Conservation (phyloP, 2,797 vertebrate genomes). For the Buceros bicornis region DNA sequence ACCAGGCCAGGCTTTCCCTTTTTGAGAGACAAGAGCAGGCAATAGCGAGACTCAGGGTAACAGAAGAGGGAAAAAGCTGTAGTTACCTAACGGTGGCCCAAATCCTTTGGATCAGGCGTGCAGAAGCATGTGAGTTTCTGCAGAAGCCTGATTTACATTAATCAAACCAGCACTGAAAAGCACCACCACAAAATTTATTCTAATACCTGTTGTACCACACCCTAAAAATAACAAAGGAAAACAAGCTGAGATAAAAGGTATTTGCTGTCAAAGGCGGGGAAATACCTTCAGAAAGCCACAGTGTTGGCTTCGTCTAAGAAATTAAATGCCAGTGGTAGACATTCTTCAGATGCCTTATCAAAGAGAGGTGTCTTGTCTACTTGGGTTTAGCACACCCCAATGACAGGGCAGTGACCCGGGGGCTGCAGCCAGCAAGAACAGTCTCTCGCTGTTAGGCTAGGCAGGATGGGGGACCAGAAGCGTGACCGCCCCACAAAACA, state of each 20-base stretch:
- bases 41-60: neutral
- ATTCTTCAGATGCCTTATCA: neutral
- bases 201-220: neutral
- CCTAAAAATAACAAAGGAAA: conserved; percentile 25
- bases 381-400: neutral
- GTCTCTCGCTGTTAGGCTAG: neutral
- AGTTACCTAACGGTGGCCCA: neutral
- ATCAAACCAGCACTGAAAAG: neutral
- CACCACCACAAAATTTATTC: conserved; percentile 5
- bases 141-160: neutral
- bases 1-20: neutral
- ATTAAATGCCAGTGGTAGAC: neutral
- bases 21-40: neutral
- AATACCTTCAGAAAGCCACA: conserved; percentile 16
- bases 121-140: neutral
- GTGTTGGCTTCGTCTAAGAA: neutral
- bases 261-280: conserved; percentile 1
- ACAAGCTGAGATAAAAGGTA: conserved; percentile 10
- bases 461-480: no score
- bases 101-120: neutral
- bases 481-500: no score
- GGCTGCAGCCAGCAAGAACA: neutral
- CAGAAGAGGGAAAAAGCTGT: neutral
- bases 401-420: neutral
- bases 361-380: neutral